Conservation (phyloP, 2,113 vertebrate species). For the Balaeniceps rex region DNA sequence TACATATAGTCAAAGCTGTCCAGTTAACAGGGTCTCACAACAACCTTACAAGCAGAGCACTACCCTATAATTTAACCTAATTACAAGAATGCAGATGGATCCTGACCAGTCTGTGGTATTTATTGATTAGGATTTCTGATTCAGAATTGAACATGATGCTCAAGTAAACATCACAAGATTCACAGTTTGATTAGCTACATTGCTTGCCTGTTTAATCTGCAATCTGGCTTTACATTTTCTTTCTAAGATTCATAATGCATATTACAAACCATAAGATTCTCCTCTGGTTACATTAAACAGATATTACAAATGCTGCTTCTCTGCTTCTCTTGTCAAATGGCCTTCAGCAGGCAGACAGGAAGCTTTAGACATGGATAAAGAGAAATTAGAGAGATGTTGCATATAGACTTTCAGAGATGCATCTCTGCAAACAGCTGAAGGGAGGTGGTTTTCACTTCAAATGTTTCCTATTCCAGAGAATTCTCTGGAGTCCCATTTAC, state of each 20-base stretch:
- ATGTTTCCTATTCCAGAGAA: conserved; percentile 56
- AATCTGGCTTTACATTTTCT: conserved; percentile 2
- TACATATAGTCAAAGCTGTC: not conserved
- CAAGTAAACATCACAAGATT: not conserved
- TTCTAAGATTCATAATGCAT: not conserved
- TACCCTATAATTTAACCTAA: not conserved
- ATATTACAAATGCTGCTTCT: conserved; percentile 4
- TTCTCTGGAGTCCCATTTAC: conserved; percentile 44
- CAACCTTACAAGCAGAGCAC: not conserved
- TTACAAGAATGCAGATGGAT: not conserved
- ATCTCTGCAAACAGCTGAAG: conserved; percentile 58
- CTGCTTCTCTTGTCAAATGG: conserved; percentile 33
- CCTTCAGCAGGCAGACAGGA: conserved; percentile 21
- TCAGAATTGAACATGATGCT: not conserved
- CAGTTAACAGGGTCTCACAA: not conserved
- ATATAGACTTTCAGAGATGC: conserved; percentile 40
- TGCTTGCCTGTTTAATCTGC: not conserved
- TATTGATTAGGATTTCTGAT: not conserved
- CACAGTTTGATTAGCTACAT: not conserved
- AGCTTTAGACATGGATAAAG: conserved; percentile 33
- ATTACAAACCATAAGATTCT: conserved; percentile 12
- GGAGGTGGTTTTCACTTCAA: conserved; percentile 39
- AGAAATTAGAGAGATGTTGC: conserved; percentile 47
- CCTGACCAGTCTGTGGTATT: not conserved
- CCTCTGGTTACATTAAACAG: conserved; percentile 24